These are phyloP conservation scores for Coturnix japonica DNA, from an alignment of 2,113 vertebrate species.

Conservation along the genomic window DNA sequence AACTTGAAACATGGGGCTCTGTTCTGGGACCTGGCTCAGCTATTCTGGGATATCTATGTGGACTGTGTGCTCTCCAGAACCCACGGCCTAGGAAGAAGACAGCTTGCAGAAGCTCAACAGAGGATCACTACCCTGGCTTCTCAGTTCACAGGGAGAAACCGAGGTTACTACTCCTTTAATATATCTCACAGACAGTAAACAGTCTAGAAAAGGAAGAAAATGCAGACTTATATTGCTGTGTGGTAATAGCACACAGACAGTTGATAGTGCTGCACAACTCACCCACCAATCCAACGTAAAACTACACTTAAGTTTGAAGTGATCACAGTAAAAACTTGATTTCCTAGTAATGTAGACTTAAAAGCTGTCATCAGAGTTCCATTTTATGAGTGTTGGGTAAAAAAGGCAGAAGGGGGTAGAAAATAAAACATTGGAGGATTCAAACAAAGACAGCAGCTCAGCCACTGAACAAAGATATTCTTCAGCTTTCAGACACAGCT, in stretches of 20 bases:
- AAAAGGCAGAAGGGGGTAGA: neutral
- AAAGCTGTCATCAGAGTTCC: neutral
- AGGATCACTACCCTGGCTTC: constrained; percentile 68
- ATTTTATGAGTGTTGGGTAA: neutral
- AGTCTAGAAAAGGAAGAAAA: neutral
- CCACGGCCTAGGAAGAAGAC: constrained; percentile 91
- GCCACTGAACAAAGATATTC: neutral
- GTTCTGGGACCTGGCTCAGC: constrained; percentile 94
- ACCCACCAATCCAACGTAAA: neutral
- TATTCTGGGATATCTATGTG: constrained; percentile 95
- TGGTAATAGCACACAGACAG: neutral
- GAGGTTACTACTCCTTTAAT: constrained; percentile 56
- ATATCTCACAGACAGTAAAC: neutral
- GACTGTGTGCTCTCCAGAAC: constrained; percentile 92
- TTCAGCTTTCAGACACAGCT: neutral
- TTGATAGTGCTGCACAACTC: neutral
- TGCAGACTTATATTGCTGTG: neutral
- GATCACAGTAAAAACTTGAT: neutral
- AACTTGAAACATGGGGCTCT: constrained; percentile 88
- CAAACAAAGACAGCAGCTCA: neutral
- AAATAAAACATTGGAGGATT: neutral
- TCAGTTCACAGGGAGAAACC: constrained; percentile 70
- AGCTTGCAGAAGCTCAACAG: constrained; percentile 64
- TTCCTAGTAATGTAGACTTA: neutral
- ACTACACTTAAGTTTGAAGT: neutral